phyloP scores from a whole-genome alignment of 2,797 vertebrate genomes.

The Eutrigla gurnardus region DNA sequence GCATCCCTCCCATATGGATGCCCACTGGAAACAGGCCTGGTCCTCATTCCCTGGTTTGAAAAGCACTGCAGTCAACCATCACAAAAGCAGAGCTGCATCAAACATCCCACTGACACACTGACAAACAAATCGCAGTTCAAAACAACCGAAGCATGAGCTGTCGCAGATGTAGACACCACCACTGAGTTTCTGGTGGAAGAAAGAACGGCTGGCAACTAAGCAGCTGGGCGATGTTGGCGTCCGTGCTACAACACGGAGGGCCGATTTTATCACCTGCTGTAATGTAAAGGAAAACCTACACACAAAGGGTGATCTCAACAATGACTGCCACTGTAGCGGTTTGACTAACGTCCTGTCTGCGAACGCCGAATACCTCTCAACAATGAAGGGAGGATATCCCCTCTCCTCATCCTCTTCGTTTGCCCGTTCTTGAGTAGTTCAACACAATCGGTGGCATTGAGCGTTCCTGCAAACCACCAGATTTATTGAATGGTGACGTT shows the following conservation, averaged over 20 bases:
- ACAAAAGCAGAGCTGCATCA: slow-evolving; percentile 60
- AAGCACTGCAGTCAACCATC: slow-evolving; percentile 74
- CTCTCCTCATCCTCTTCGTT: slow-evolving; percentile 30
- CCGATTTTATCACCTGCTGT: slow-evolving; percentile 2
- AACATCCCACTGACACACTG: slow-evolving; percentile 54
- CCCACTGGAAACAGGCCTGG: slow-evolving; percentile 47
- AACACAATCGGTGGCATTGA: background rate
- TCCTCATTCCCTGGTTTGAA: slow-evolving; percentile 52
- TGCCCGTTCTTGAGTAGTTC: background rate
- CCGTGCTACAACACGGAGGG: background rate
- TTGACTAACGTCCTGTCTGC: slow-evolving; percentile 49
- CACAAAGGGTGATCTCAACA: slow-evolving; percentile 24
- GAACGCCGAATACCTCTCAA: slow-evolving; percentile 10
- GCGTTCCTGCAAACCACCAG: background rate
- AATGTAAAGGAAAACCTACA: slow-evolving; percentile 4
- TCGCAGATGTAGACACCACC: slow-evolving; percentile 8
- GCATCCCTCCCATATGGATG: slow-evolving; percentile 7
- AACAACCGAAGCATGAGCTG: slow-evolving; percentile 35
- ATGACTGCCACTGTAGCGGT: slow-evolving; percentile 29
- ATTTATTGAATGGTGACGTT: background rate
- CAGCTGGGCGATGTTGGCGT: slow-evolving; percentile 21
- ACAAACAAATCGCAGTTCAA: slow-evolving; percentile 59
- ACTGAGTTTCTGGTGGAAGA: background rate
- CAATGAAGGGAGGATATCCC: slow-evolving; percentile 45
- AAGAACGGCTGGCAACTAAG: slow-evolving; percentile 16